phyloP scores from a whole-genome alignment of 2,797 vertebrate species.

The Lates japonicus region DNA sequence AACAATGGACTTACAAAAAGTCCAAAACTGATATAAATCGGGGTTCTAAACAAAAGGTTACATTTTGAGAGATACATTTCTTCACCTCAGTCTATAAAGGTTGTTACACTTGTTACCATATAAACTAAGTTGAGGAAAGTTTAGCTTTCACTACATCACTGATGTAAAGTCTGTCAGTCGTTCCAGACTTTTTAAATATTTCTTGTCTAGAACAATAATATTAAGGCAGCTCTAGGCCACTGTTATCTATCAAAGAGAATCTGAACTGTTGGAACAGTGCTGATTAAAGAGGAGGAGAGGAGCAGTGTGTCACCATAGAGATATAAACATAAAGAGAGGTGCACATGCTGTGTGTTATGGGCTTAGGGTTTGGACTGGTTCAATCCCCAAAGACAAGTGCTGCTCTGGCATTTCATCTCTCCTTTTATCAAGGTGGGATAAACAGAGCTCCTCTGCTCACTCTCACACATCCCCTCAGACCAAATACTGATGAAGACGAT shows the following conservation, averaged over 20 bases:
- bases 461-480: constrained; percentile 22
- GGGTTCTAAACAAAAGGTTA: too few species aligned
- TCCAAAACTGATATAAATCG: too few species aligned
- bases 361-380: not conserved
- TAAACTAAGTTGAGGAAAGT: not conserved
- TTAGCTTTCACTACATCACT: not conserved
- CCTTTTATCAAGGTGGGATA: constrained; percentile 49
- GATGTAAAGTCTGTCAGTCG: not conserved
- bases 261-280: not conserved
- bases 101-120: not conserved
- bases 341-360: constrained; percentile 6
- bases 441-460: constrained; percentile 41
- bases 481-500: constrained; percentile 33
- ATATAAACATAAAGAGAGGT: not conserved
- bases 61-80: too few species aligned
- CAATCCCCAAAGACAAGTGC: constrained; percentile 24
- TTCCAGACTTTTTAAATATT: constrained; percentile 21
- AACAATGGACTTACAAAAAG: too few species aligned
- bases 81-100: not conserved
- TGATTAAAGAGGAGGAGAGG: not conserved
- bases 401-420: constrained; percentile 7
- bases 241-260: constrained; percentile 1
- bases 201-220: not conserved
- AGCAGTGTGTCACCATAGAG: constrained; percentile 4
- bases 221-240: not conserved